phyloP scores from a whole-genome alignment of 2,113 vertebrate species.

The Scatophagus argus region DNA sequence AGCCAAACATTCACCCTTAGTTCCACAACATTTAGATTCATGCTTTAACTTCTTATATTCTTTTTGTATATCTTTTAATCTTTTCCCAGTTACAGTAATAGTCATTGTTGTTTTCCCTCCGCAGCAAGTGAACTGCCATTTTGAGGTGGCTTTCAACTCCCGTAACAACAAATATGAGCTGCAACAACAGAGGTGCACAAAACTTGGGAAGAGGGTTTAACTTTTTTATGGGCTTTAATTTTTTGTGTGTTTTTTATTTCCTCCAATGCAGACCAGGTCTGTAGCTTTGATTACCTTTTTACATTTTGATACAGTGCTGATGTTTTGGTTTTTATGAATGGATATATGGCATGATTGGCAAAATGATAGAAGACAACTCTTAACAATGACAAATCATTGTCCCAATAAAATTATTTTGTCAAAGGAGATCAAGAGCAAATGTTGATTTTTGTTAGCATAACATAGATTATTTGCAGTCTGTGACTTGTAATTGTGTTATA shows the following conservation, averaged over 20 bases:
- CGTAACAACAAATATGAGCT: conserved; percentile 32
- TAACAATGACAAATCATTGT: background rate
- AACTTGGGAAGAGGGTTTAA: background rate
- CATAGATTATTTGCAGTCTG: background rate
- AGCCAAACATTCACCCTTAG: background rate
- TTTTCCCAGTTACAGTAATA: background rate
- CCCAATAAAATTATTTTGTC: conserved; percentile 35
- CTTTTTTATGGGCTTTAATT: background rate
- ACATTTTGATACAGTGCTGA: background rate
- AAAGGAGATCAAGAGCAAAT: background rate
- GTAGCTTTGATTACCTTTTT: background rate
- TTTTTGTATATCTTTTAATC: no score
- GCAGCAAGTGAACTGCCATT: conserved; percentile 74
- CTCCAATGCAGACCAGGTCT: background rate
- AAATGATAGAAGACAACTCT: background rate
- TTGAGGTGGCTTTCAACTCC: conserved; percentile 61
- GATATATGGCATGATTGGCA: background rate
- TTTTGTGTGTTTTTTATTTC: no score
- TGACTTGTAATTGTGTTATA: background rate
- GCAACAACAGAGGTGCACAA: conserved; percentile 30
- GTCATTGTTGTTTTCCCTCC: conserved; percentile 13
- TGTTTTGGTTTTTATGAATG: background rate
- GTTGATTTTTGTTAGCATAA: no score
- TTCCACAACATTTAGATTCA: background rate
- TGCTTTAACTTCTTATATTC: background rate